Percentiles rank a stretch among this genome's conserved stretches.
Evolutionary conservation across 1,140 invertebrate species (phyloP).

Genomic region (Batillaria attramentaria): DNA sequence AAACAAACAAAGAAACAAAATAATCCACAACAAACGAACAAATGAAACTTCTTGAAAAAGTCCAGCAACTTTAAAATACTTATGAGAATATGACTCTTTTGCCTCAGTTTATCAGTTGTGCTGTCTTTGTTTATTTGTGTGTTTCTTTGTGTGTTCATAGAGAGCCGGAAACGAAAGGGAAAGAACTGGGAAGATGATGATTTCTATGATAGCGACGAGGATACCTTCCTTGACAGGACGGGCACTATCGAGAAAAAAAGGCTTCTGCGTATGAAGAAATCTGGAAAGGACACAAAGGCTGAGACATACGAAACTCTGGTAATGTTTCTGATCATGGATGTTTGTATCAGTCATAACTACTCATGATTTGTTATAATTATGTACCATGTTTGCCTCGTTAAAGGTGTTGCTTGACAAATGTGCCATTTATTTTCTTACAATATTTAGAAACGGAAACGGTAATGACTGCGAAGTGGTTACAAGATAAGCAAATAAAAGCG

Average conservation of each 20-base stretch:
- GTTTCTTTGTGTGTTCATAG: slow-evolving; percentile 44
- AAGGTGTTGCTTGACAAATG: too few relatives aligned
- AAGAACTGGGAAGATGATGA: slow-evolving; percentile 85
- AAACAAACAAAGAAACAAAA: too few relatives aligned
- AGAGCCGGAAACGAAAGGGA: slow-evolving; percentile 66
- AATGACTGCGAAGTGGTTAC: too few relatives aligned
- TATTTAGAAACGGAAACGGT: too few relatives aligned
- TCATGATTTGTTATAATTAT: neutral
- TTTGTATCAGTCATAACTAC: slow-evolving; percentile 15
- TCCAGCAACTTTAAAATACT: neutral
- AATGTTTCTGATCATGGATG: slow-evolving; percentile 44
- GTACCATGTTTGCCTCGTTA: too few relatives aligned
- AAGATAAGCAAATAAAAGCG: too few relatives aligned
- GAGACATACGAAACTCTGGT: slow-evolving; percentile 90
- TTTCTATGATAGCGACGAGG: slow-evolving; percentile 97
- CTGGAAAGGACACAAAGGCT: slow-evolving; percentile 76
- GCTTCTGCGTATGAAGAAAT: slow-evolving; percentile 80
- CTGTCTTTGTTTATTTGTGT: neutral
- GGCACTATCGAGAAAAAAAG: slow-evolving; percentile 93
- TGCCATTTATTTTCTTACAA: too few relatives aligned
- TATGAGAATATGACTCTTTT: neutral
- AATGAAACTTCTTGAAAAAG: neutral
- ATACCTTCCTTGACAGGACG: slow-evolving; percentile 95
- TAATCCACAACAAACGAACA: too few relatives aligned
- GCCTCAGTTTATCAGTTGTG: neutral